A percentile compares a stretch with the other conserved stretches of the same genome.
Evolutionary conservation across 2,888 invertebrate genomes (phyloP).

Genomic region (Emmelina monodactyla): DNA sequence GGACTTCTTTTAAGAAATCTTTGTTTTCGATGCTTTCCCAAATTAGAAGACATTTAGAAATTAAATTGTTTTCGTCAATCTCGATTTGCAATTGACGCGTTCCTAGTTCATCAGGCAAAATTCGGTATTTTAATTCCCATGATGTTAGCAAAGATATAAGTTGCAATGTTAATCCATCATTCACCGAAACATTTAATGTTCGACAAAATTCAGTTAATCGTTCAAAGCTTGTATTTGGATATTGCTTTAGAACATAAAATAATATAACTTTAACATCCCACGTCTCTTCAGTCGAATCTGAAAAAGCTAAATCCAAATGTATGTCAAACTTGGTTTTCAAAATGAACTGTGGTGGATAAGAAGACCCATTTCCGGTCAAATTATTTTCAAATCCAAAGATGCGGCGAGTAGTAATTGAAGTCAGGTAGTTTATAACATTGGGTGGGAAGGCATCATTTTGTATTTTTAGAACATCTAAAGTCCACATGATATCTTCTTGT

Average conservation of each 20-base stretch:
- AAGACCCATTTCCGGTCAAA: conserved; percentile 28
- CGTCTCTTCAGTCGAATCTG: conserved; percentile 53
- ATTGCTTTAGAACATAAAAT: conserved; percentile 46
- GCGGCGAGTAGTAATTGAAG: conserved; percentile 30
- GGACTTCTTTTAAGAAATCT: conserved; percentile 41
- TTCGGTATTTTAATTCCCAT: conserved; percentile 50
- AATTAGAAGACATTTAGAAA: conserved; percentile 35
- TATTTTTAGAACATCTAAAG: conserved; percentile 36
- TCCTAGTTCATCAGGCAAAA: conserved; percentile 33
- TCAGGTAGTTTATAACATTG: conserved; percentile 30
- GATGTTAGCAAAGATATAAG: conserved; percentile 42
- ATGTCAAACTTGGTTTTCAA: conserved; percentile 52
- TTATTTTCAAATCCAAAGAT: conserved; percentile 32
- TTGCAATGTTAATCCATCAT: conserved; percentile 49
- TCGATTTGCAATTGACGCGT: conserved; percentile 31
- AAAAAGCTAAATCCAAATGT: conserved; percentile 44
- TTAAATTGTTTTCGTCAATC: conserved; percentile 31
- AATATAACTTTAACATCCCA: conserved; percentile 54
- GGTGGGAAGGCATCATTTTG: conserved; percentile 38
- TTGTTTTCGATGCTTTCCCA: conserved; percentile 51
- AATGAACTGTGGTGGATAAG: conserved; percentile 45
- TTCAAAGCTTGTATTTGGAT: conserved; percentile 35
- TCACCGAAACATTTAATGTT: conserved; percentile 38
- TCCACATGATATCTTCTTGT: conserved; percentile 25
- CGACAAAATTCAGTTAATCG: conserved; percentile 39